Evolutionary conservation across 2,113 vertebrate species (phyloP).

Genomic region (Lanius ludovicianus): DNA sequence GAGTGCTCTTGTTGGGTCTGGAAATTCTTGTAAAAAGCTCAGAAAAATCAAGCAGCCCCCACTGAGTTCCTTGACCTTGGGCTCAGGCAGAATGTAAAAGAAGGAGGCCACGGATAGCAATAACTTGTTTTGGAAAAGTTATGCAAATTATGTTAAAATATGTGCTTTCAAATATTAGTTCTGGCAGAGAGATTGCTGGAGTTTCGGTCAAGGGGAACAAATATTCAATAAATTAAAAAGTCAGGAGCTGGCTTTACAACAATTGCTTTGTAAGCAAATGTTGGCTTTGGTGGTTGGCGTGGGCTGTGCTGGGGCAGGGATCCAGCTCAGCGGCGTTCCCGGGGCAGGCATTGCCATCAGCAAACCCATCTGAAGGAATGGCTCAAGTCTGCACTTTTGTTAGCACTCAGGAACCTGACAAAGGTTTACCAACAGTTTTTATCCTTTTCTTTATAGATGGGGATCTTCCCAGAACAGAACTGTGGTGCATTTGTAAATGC

Average conservation of each 20-base stretch:
- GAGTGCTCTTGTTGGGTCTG: background rate
- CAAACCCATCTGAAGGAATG: background rate
- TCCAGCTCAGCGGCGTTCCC: background rate
- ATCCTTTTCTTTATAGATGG: background rate
- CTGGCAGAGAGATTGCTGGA: slow-evolving; percentile 23
- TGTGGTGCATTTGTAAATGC: background rate
- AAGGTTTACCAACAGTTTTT: background rate
- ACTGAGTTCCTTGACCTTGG: background rate
- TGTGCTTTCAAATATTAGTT: slow-evolving; percentile 20
- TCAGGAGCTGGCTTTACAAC: slow-evolving; percentile 1
- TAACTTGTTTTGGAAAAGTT: background rate
- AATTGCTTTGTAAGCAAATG: slow-evolving; percentile 39
- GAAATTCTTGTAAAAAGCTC: background rate
- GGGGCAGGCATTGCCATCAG: background rate
- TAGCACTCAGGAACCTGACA: background rate
- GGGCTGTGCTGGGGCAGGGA: background rate
- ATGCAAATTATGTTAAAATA: slow-evolving; percentile 39
- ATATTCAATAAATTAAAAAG: slow-evolving; percentile 14
- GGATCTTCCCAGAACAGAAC: background rate
- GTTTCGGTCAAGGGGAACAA: background rate
- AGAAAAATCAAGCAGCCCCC: background rate
- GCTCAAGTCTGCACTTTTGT: background rate
- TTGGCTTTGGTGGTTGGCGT: background rate
- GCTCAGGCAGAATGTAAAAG: background rate
- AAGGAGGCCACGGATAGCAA: background rate